phyloP scores from a whole-genome alignment of 2,888 invertebrate genomes.

The Sceliomorpha sp. region DNA sequence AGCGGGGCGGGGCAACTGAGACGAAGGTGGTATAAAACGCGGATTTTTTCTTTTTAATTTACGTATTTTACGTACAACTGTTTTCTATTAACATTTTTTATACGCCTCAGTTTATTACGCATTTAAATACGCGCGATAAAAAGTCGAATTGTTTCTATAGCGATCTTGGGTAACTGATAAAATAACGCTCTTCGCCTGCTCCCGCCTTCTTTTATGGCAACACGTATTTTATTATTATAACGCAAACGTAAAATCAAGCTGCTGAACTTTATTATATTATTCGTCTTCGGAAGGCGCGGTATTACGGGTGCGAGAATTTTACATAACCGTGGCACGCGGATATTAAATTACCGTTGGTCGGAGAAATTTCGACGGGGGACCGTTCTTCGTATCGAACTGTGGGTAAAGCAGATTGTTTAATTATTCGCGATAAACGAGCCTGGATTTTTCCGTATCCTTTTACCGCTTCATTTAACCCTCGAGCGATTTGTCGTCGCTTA shows the following conservation, averaged over 20 bases:
- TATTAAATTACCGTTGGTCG: constrained; percentile 33
- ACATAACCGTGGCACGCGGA: constrained; percentile 20
- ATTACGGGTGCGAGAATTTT: constrained; percentile 32
- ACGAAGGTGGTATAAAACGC: too few relatives aligned
- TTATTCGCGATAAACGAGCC: constrained; percentile 4
- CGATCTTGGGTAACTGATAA: constrained; percentile 16
- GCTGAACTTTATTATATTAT: constrained; percentile 29
- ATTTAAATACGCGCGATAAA: too few relatives aligned
- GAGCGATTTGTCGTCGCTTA: too few relatives aligned
- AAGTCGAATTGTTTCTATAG: constrained; percentile 18
- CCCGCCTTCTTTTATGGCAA: constrained; percentile 14
- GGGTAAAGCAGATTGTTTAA: constrained; percentile 9
- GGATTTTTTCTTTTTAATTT: too few relatives aligned
- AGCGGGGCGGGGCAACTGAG: too few relatives aligned
- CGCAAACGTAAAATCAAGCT: constrained; percentile 25
- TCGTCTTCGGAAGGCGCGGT: constrained; percentile 17
- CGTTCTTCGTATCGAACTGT: constrained; percentile 11
- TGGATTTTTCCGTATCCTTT: too few relatives aligned
- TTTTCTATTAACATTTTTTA: too few relatives aligned
- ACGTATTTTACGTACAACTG: too few relatives aligned
- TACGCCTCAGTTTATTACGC: not conserved
- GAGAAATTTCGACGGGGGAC: constrained; percentile 20
- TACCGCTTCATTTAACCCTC: too few relatives aligned
- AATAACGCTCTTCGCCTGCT: constrained; percentile 12
- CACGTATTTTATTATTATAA: constrained; percentile 20